phyloP scores from a whole-genome alignment of 2,888 invertebrate species.

The Sesia apiformis region DNA sequence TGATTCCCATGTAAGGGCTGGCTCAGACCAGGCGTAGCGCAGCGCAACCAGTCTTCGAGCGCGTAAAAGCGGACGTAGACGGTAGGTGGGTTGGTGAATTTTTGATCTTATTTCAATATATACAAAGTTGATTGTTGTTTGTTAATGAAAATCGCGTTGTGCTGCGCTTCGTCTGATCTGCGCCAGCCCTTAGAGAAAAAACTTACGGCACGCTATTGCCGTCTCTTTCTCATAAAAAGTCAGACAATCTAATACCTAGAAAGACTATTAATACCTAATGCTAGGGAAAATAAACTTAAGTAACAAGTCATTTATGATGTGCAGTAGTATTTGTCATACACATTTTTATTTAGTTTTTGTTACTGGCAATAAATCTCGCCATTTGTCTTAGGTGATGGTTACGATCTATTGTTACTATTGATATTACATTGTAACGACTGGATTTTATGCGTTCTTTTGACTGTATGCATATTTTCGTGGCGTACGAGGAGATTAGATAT shows the following conservation, averaged over 20 bases:
- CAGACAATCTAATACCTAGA: slow-evolving; percentile 25
- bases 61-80: too few relatives aligned
- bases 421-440: slow-evolving; percentile 2
- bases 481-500: too few relatives aligned
- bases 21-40: too few relatives aligned
- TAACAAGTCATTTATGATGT: neutral
- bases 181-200: slow-evolving; percentile 18
- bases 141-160: slow-evolving; percentile 13
- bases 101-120: too few relatives aligned
- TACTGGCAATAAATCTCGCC: slow-evolving; percentile 48
- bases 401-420: slow-evolving; percentile 46
- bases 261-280: neutral
- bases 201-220: slow-evolving; percentile 30
- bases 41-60: too few relatives aligned
- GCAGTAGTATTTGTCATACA: neutral
- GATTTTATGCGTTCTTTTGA: neutral
- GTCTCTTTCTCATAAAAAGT: slow-evolving; percentile 37
- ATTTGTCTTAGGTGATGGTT: slow-evolving; percentile 59
- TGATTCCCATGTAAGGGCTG: slow-evolving; percentile 44
- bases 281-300: neutral
- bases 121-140: too few relatives aligned
- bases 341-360: slow-evolving; percentile 25
- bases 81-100: too few relatives aligned
- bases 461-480: too few relatives aligned
- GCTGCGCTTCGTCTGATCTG: too few relatives aligned